phyloP scores from a whole-genome alignment of 1,140 invertebrate genomes.

The Sitophilus oryzae region DNA sequence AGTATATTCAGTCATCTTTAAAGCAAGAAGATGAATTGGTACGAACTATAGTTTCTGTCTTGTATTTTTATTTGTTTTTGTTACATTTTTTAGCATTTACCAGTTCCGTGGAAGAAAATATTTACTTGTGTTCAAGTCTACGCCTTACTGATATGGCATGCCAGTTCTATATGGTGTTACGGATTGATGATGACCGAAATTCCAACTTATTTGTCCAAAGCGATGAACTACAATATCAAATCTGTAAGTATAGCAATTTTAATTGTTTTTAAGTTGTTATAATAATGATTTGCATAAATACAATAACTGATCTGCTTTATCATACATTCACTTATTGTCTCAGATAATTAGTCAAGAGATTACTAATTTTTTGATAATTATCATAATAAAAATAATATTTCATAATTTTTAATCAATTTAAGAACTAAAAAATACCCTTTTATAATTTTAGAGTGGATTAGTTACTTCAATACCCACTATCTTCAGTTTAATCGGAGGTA shows the following conservation, averaged over 20 bases:
- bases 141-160: slow-evolving; percentile 55
- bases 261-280: too few relatives aligned
- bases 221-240: slow-evolving; percentile 64
- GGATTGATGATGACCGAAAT: slow-evolving; percentile 87
- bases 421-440: too few relatives aligned
- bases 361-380: too few relatives aligned
- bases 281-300: too few relatives aligned
- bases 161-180: slow-evolving; percentile 86
- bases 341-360: too few relatives aligned
- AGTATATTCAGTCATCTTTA: slow-evolving; percentile 53
- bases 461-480: slow-evolving; percentile 8
- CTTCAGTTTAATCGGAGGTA: background rate
- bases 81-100: slow-evolving; percentile 8
- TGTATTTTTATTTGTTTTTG: background rate
- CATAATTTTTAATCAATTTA: too few relatives aligned
- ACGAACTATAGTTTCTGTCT: slow-evolving; percentile 1
- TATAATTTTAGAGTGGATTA: slow-evolving; percentile 13
- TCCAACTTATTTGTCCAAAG: slow-evolving; percentile 80
- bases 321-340: too few relatives aligned
- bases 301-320: too few relatives aligned
- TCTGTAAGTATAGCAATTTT: slow-evolving; percentile 50
- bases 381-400: too few relatives aligned
- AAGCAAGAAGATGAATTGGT: slow-evolving; percentile 7
- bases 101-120: slow-evolving; percentile 20
- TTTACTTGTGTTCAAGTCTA: slow-evolving; percentile 13